Percentiles rank a stretch among this genome's conserved stretches.
Evolutionary conservation across 1,140 invertebrate species (phyloP).

Genomic region (Stegodyphus dumicola): DNA sequence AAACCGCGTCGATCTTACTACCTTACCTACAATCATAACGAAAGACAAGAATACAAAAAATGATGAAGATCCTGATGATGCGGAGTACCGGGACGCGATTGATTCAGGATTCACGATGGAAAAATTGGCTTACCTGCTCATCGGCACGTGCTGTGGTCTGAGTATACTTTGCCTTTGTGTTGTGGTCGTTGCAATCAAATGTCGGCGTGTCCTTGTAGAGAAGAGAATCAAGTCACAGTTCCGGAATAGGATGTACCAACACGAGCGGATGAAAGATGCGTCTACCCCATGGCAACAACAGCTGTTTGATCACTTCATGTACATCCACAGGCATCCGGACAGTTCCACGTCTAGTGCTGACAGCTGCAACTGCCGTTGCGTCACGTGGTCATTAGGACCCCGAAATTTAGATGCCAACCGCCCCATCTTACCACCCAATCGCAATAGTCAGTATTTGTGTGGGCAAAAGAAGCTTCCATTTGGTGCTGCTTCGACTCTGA

Average conservation of each 20-base stretch:
- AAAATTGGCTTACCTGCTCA: constrained; percentile 66
- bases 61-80: constrained; percentile 12
- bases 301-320: constrained; percentile 40
- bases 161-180: constrained; percentile 66
- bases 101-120: constrained; percentile 64
- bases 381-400: constrained; percentile 34
- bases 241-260: constrained; percentile 23
- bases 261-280: not conserved
- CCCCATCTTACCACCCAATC: not conserved
- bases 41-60: not conserved
- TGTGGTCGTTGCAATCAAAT: constrained; percentile 65
- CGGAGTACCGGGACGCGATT: not conserved
- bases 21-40: not conserved
- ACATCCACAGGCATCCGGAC: not conserved
- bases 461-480: constrained; percentile 62
- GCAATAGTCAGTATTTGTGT: constrained; percentile 11
- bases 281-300: constrained; percentile 41
- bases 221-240: constrained; percentile 22
- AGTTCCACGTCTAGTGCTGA: constrained; percentile 3
- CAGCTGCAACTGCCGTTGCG: constrained; percentile 47
- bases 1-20: not conserved
- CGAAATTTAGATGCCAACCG: constrained; percentile 27
- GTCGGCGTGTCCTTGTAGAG: constrained; percentile 39
- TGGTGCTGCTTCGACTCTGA: constrained; percentile 62
- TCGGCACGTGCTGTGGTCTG: constrained; percentile 66